Evolutionary conservation across 2,113 vertebrate species (phyloP).

Genomic region (Bos indicus): DNA sequence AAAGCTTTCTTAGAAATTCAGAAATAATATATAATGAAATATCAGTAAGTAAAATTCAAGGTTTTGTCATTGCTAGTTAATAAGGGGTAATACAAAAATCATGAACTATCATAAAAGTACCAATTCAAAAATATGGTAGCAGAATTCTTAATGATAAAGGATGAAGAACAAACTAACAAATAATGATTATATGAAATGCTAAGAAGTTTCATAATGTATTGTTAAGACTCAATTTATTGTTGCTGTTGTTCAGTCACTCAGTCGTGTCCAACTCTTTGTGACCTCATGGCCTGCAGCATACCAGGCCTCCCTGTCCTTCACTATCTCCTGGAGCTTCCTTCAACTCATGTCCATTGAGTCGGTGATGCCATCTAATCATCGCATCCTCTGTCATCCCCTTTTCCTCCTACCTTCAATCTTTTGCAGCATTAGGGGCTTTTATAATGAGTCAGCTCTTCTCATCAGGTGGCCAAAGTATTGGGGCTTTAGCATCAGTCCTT

Average conservation of each 20-base stretch:
- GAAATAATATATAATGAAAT: neutral
- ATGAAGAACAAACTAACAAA: neutral
- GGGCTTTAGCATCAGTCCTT: neutral
- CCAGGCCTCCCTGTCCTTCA: neutral
- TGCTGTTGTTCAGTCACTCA: neutral
- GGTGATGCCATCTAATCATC: neutral
- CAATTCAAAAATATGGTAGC: neutral
- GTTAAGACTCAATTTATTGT: neutral
- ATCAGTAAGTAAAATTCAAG: neutral
- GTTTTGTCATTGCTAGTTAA: neutral
- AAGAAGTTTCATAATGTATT: neutral
- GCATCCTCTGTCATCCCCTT: accelerated
- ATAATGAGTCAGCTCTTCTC: neutral
- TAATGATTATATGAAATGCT: neutral
- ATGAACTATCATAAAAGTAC: neutral
- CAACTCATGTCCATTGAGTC: neutral
- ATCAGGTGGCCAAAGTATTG: neutral
- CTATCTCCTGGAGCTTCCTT: neutral
- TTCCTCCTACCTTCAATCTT: neutral
- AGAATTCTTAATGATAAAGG: neutral
- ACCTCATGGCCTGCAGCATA: neutral
- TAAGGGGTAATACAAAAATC: neutral
- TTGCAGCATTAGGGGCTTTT: neutral
- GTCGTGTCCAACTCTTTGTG: neutral
- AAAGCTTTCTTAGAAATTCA: neutral